These are phyloP conservation scores for Hylomyscus alleni DNA, from an alignment of 2,797 vertebrate species.

Conservation along the genomic window DNA sequence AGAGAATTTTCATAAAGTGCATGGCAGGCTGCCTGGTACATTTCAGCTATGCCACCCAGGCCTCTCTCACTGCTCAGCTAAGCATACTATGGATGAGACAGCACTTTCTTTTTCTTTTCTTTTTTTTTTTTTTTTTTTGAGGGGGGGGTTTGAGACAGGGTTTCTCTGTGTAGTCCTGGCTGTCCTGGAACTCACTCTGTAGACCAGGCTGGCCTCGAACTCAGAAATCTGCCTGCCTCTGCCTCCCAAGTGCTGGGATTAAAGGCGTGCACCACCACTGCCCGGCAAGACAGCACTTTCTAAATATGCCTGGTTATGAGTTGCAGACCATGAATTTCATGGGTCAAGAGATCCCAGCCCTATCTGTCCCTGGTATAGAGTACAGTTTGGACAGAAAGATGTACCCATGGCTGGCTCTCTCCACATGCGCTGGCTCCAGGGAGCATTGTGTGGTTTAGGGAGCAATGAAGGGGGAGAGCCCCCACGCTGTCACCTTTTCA, in stretches of 20 bases:
- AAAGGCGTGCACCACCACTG: no score
- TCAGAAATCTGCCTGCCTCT: no score
- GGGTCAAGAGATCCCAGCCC: not conserved
- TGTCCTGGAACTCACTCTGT: no score
- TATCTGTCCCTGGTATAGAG: not conserved
- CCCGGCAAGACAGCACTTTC: not conserved
- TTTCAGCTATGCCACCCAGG: fast-evolving
- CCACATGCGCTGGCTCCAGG: fast-evolving
- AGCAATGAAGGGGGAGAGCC: not conserved
- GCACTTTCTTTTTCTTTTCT: not conserved
- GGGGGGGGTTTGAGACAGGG: no score
- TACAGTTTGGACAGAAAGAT: not conserved
- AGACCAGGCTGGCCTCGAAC: no score
- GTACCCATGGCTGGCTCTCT: not conserved
- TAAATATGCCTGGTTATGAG: not conserved
- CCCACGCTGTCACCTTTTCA: no score
- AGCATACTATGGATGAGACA: not conserved
- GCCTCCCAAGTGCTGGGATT: no score
- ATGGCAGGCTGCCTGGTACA: not conserved
- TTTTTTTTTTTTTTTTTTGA: not conserved
- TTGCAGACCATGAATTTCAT: not conserved
- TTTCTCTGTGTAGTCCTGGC: no score
- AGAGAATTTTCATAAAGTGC: not conserved
- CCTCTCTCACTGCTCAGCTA: not conserved
- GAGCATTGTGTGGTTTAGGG: not conserved